Evolutionary conservation across 2,797 vertebrate genomes (phyloP).

Genomic region (Leptodactylus fallax): DNA sequence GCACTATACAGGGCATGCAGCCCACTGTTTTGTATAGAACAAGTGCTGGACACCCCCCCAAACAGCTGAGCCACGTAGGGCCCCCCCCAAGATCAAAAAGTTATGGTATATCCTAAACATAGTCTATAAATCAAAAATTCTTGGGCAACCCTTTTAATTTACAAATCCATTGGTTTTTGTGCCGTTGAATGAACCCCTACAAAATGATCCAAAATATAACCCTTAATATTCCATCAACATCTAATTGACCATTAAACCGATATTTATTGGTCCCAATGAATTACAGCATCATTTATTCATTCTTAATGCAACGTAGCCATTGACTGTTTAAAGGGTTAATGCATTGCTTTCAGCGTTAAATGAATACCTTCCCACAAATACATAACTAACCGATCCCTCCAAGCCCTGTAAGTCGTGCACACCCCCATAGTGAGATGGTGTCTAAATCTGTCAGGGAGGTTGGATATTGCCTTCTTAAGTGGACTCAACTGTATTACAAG

Average conservation of each 20-base stretch:
- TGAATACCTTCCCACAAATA: conserved; percentile 30
- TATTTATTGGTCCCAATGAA: neutral
- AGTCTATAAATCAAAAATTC: no score
- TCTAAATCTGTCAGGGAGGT: conserved; percentile 79
- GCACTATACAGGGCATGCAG: no score
- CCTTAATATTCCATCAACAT: no score
- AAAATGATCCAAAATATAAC: no score
- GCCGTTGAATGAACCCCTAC: no score
- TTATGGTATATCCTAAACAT: no score
- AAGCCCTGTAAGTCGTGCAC: conserved; percentile 67
- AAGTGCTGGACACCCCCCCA: no score
- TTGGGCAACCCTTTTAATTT: no score
- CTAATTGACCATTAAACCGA: neutral
- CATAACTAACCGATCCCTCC: conserved; percentile 61
- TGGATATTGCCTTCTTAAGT: conserved; percentile 80
- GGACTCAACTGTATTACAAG: conserved; percentile 78
- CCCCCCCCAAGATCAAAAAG: no score
- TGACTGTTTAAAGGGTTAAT: conserved; percentile 8
- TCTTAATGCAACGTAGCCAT: neutral
- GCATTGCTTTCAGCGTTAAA: neutral
- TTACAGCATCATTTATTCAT: neutral
- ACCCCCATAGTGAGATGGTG: conserved; percentile 74
- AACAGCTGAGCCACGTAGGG: no score
- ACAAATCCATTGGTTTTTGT: no score
- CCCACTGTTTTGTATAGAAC: no score